phyloP scores from a whole-genome alignment of 2,797 vertebrate genomes.

The Trematomus bernacchii region DNA sequence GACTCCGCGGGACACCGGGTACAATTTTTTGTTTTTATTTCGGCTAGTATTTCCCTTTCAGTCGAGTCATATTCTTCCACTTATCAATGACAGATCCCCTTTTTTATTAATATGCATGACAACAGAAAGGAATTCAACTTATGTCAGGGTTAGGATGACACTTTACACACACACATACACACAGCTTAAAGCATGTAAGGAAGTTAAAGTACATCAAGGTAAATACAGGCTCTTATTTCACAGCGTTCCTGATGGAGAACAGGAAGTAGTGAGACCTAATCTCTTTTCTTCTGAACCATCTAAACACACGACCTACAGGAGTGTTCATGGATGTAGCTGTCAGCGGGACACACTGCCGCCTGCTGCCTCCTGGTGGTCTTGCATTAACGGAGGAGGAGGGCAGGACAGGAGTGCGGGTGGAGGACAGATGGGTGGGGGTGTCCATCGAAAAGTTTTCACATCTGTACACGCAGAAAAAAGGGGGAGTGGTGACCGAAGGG shows the following conservation, averaged over 20 bases:
- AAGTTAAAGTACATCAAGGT: conserved; percentile 82
- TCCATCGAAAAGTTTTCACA: conserved; percentile 86
- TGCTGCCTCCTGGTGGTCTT: conserved; percentile 73
- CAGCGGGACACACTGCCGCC: conserved; percentile 84
- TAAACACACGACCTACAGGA: conserved; percentile 82
- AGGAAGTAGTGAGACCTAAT: conserved; percentile 73
- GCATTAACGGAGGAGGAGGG: conserved; percentile 84
- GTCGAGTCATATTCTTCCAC: conserved; percentile 73
- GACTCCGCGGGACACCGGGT: conserved; percentile 35
- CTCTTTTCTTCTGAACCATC: conserved; percentile 76
- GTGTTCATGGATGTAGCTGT: conserved; percentile 81
- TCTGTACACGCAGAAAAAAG: conserved; percentile 92
- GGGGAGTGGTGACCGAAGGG: conserved; percentile 91
- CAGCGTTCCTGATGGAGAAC: conserved; percentile 76
- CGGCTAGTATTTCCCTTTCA: conserved; percentile 81
- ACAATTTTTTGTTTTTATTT: conserved; percentile 80
- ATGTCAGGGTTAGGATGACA: conserved; percentile 78
- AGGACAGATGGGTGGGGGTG: conserved; percentile 86
- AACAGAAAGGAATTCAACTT: conserved; percentile 80
- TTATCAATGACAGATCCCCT: conserved; percentile 75
- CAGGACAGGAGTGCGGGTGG: conserved; percentile 60
- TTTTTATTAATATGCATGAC: conserved; percentile 79
- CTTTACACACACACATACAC: conserved; percentile 76
- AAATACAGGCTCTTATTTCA: conserved; percentile 79
- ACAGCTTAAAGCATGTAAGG: conserved; percentile 79